A percentile compares a stretch with the other conserved stretches of the same genome.
Conservation (phyloP, 2,888 invertebrate species). For the Monoplex corrugatus region DNA sequence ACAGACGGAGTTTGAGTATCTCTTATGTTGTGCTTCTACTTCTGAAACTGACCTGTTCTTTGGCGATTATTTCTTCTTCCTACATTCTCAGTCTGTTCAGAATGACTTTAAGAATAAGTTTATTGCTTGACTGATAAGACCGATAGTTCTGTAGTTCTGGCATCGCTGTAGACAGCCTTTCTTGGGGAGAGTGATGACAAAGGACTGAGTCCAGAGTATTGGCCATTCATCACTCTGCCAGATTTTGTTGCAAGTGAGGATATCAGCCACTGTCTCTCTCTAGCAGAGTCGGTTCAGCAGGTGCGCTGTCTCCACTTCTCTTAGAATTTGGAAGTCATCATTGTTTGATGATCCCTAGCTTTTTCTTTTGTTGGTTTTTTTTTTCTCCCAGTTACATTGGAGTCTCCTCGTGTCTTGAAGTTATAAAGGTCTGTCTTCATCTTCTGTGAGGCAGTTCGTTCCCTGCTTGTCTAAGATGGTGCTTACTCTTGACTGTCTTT, state of each 20-base stretch:
- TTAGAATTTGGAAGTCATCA: too few species aligned
- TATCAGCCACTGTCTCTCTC: too few species aligned
- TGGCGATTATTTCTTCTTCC: neutral
- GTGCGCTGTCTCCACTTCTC: too few species aligned
- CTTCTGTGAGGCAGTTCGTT: too few species aligned
- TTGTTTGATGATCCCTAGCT: too few species aligned
- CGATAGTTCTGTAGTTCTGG: constrained; percentile 39
- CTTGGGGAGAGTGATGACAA: neutral
- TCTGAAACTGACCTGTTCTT: constrained; percentile 33
- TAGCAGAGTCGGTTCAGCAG: too few species aligned
- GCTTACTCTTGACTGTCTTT: too few species aligned
- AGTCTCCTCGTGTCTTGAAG: too few species aligned
- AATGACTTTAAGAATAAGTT: neutral
- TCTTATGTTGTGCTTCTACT: constrained; percentile 36
- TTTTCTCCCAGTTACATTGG: too few species aligned
- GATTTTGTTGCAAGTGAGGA: constrained; percentile 29
- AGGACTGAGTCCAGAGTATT: neutral
- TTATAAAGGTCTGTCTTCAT: too few species aligned
- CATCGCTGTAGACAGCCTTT: constrained; percentile 2
- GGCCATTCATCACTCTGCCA: constrained; percentile 24
- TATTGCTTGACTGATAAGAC: constrained; percentile 25
- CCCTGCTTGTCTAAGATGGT: too few species aligned
- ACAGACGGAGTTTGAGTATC: constrained; percentile 10
- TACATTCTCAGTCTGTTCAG: neutral
- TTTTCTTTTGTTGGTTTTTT: too few species aligned